Evolutionary conservation across 1,140 invertebrate genomes (phyloP), one percentile per base, ranked within the genome.

Genomic region (Berghia stephanieae): DNA sequence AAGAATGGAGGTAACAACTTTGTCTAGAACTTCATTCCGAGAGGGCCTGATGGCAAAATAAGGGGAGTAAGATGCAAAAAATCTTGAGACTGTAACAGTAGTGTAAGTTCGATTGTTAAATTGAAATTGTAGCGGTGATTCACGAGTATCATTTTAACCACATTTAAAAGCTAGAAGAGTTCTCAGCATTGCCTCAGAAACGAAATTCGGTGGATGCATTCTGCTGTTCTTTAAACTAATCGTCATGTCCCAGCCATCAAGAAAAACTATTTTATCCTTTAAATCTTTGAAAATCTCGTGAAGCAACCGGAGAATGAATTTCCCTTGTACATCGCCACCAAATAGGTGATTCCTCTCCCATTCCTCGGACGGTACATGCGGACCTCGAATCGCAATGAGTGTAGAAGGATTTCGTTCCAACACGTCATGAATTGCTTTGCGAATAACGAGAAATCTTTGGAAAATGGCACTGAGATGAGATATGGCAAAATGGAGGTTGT

Each of bases 161-260:
- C 71, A 73, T 38, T 27, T 60, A 52, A 73, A 73, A 24, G 49
- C 46, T 38, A 73, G 40, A 4, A 73, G 42, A 36, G 52, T 73
- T 38, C 52, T 73, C 3, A 73, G 36, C 31, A 57, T 5, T 38
- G n/a, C 27, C 4, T 24, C 3, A 10, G 71, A 36, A 2, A 73
- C 52, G 6, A 2, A 38, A 10, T 73, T 38, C 1, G 27, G 31
- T 3, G 73, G 73, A 36, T 75, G 73, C 21, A 44, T 10, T 4
- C 2, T 18, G 6, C 38, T 13, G 38, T 66, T 75, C 42, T 75
- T 60, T 16, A 75, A 38, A 2, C 55, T 60, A 2, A 66, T 5
- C 21, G 55, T 66, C 55, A 66, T 75, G n/a, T 66, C 73, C 73
- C 73, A 75, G 40, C 73, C 73, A 27, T 75, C 73, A 8, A 75